These are phyloP conservation scores for Falco berigora DNA, from an alignment of 2,797 vertebrate genomes.

Conservation along the genomic window DNA sequence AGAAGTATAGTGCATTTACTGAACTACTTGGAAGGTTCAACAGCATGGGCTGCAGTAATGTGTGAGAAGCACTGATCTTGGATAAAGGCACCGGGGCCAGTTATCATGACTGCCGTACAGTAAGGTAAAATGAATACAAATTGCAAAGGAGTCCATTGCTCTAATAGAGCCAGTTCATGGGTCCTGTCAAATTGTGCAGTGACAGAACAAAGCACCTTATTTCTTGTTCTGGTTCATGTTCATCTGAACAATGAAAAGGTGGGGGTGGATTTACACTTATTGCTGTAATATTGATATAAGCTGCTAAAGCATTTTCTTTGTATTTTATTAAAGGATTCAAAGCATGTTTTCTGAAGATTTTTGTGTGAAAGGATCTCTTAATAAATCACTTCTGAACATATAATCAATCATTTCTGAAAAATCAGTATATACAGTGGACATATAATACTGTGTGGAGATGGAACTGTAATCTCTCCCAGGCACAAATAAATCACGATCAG, in stretches of 20 bases:
- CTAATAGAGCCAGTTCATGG: not conserved
- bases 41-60: not conserved
- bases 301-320: not conserved
- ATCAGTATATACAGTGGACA: not conserved
- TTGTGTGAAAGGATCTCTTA: not conserved
- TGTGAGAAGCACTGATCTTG: not conserved
- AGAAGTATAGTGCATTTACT: not conserved
- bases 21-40: not conserved
- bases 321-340: not conserved
- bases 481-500: not conserved
- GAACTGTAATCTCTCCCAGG: not conserved
- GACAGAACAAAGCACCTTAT: not conserved
- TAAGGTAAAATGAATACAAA: not conserved
- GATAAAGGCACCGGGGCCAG: not conserved
- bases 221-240: not conserved
- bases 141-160: not conserved
- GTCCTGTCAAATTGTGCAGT: not conserved
- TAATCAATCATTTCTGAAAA: not conserved
- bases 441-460: not conserved
- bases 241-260: not conserved
- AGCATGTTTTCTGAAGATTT: not conserved
- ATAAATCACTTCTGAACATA: not conserved
- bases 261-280: not conserved
- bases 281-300: not conserved
- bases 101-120: not conserved